These are phyloP conservation scores for Tenthredo amoena DNA, from an alignment of 2,888 invertebrate species.

Conservation along the genomic window DNA sequence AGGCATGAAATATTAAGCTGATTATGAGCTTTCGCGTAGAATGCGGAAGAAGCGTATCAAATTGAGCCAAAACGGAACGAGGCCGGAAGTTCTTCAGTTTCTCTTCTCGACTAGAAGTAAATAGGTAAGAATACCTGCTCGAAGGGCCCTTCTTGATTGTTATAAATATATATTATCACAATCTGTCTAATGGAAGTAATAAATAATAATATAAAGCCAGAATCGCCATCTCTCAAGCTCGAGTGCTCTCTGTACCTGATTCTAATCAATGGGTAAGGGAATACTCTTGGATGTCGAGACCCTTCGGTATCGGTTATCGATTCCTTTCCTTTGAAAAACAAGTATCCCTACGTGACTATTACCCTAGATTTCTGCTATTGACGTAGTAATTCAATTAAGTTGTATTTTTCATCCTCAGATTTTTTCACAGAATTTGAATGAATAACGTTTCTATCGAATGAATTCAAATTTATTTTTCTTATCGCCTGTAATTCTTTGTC, in stretches of 20 bases:
- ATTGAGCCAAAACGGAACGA: neutral
- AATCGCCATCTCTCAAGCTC: neutral
- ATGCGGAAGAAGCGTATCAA: neutral
- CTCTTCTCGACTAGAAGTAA: neutral
- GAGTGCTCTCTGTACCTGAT: neutral
- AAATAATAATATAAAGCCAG: neutral
- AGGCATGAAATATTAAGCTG: neutral
- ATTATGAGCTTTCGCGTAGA: neutral
- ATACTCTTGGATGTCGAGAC: neutral
- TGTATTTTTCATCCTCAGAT: neutral
- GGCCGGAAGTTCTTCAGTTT: neutral
- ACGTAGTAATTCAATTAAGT: slow-evolving; percentile 20
- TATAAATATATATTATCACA: neutral
- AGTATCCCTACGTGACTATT: neutral
- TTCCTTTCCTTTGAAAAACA: neutral
- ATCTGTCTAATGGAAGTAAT: neutral
- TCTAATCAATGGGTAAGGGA: slow-evolving; percentile 1
- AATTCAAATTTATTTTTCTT: neutral
- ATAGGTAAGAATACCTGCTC: neutral
- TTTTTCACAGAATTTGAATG: neutral
- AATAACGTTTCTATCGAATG: neutral
- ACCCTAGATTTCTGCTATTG: neutral
- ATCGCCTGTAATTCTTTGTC: neutral
- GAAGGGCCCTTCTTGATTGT: too few relatives aligned
- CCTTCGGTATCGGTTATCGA: slow-evolving; percentile 19